Evolutionary conservation across 2,888 invertebrate species (phyloP), one percentile per base, ranked within the genome.

Genomic region (Acleris literana): DNA sequence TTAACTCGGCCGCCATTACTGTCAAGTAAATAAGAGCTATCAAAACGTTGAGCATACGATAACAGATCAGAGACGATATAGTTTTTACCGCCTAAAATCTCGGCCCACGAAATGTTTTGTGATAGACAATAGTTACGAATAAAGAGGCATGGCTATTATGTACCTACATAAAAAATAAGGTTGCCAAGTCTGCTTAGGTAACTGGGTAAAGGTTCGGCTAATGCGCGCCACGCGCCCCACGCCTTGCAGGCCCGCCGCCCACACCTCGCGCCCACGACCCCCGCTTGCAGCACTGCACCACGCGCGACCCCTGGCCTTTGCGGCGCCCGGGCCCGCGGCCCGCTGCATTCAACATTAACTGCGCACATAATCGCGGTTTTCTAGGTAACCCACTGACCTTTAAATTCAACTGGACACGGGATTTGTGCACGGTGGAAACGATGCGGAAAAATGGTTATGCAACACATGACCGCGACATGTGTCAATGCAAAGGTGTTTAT

Each of bases 191-290:
- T 39, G 39, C 39, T 39, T 39, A 61, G 52, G 48, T 55, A 65
- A 60, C 17, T 44, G 29, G 64, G 39, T 39, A 39, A 39, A 39
- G 39, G 39, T 39, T 13, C 13, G 11, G 39, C 39, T 39, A 39
- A 39, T 13, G 48, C 25, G 44, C 54, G 64, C 54, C 48, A 25
- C 9, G 25, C 20, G 54, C 63, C 43, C 43, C 62, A 62, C 53
- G 66, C 52, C 67, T 57, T 48, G 57, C 53, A 46, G 22, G 51
- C 59, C 13, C 20, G 60, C 63, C 64, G 22, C 67, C 68, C 64
- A 61, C 63, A 46, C 77, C 74, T 75, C 76, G 76, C 80, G 77
- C 80, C 81, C 76, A 72, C 73, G 74, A 49, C 70, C 71, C 71
- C 73, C 81, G 78, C 80, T 70, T 68, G 71, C 71, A 68, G 63